Evolutionary conservation across 2,888 invertebrate genomes (phyloP).

Genomic region (Pocota personata): DNA sequence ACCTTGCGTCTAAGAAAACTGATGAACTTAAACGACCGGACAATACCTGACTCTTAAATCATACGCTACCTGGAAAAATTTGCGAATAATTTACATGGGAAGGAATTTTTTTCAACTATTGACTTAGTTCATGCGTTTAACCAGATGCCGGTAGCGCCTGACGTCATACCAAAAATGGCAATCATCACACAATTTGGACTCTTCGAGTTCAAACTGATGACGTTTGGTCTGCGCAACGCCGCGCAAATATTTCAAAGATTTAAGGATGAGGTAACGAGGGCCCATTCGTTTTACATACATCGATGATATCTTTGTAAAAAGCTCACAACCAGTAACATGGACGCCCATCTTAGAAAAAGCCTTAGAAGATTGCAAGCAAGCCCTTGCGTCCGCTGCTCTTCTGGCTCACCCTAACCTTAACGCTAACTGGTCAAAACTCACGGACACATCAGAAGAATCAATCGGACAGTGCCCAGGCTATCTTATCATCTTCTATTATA

Average conservation of each 20-base stretch:
- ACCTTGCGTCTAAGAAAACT: not conserved
- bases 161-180: no score
- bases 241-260: not conserved
- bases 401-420: conserved; percentile 5
- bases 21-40: not conserved
- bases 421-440: conserved; percentile 32
- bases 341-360: not conserved
- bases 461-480: no score
- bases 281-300: not conserved
- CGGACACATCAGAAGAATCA: not conserved
- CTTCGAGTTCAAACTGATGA: no score
- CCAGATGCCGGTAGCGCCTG: no score
- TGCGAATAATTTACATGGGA: not conserved
- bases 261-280: not conserved
- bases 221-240: no score
- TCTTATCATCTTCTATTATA: no score
- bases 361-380: not conserved
- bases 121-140: not conserved
- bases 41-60: not conserved
- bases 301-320: not conserved
- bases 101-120: conserved; percentile 6
- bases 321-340: not conserved
- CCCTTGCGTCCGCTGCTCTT: not conserved
- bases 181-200: no score
- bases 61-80: not conserved